Conservation (phyloP, 2,797 vertebrate species). For the Erpetoichthys calabaricus region DNA sequence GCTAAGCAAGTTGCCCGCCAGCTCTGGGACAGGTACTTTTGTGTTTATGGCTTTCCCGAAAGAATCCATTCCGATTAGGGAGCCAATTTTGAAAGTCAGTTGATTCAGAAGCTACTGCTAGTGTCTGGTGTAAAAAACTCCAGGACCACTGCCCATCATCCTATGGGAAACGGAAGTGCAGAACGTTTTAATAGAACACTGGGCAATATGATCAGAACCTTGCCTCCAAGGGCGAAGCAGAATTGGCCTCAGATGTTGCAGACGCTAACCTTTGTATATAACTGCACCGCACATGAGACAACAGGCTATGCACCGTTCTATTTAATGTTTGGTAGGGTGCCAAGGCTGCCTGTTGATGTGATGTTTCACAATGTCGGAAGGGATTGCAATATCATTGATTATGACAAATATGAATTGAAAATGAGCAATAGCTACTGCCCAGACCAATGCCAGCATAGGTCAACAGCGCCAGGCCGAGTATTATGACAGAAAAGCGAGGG, state of each 20-base stretch:
- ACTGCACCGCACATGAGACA: constrained; percentile 8
- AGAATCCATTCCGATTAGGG: constrained; percentile 12
- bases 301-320: constrained; percentile 6
- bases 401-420: background rate
- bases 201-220: constrained; percentile 6
- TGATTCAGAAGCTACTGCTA: constrained; percentile 6
- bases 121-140: constrained; percentile 8
- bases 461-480: too few species aligned
- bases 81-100: constrained; percentile 11
- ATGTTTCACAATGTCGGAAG: too few species aligned
- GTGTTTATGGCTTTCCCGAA: constrained; percentile 8
- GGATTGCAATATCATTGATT: too few species aligned
- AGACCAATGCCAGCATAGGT: too few species aligned
- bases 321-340: constrained; percentile 7
- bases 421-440: background rate
- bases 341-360: constrained; percentile 4
- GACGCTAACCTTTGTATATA: constrained; percentile 5
- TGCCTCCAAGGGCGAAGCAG: constrained; percentile 4
- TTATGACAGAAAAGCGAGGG: too few species aligned
- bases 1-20: constrained; percentile 9
- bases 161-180: constrained; percentile 4
- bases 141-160: constrained; percentile 5
- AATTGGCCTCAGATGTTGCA: constrained; percentile 8
- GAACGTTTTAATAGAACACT: constrained; percentile 8
- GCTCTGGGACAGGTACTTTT: constrained; percentile 8